Conservation (phyloP, 2,888 invertebrate genomes). For the Autographa gamma region DNA sequence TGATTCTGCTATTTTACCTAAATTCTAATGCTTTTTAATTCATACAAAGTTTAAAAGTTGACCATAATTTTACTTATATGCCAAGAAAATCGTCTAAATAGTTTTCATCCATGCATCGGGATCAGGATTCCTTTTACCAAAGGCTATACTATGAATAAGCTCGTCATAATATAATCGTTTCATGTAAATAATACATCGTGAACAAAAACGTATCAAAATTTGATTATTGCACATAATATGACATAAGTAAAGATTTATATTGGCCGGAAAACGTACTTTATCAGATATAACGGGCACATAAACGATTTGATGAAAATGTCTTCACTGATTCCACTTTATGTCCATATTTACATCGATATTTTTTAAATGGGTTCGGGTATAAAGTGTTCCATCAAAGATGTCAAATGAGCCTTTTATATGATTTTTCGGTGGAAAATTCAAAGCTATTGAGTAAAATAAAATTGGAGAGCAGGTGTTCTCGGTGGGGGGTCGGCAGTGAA, state of each 20-base stretch:
- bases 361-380: constrained; percentile 24
- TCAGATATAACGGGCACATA: constrained; percentile 6
- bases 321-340: constrained; percentile 7
- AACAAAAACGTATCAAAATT: constrained; percentile 4
- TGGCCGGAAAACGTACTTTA: constrained; percentile 1
- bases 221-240: neutral
- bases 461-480: constrained; percentile 71
- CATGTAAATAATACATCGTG: neutral
- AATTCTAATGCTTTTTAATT: too few species aligned
- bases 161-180: neutral
- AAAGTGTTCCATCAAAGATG: constrained; percentile 44
- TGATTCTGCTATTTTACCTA: too few species aligned
- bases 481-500: constrained; percentile 65
- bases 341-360: neutral
- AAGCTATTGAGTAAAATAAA: constrained; percentile 65
- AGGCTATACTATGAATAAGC: neutral
- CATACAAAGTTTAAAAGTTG: too few species aligned
- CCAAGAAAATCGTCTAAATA: neutral
- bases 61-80: too few species aligned
- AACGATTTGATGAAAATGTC: constrained; percentile 9
- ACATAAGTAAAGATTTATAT: neutral
- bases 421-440: constrained; percentile 67
- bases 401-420: constrained; percentile 64
- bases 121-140: neutral
- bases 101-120: neutral